These are phyloP conservation scores for Yponomeuta malinellus DNA, from an alignment of 2,888 invertebrate genomes.

Conservation along the genomic window DNA sequence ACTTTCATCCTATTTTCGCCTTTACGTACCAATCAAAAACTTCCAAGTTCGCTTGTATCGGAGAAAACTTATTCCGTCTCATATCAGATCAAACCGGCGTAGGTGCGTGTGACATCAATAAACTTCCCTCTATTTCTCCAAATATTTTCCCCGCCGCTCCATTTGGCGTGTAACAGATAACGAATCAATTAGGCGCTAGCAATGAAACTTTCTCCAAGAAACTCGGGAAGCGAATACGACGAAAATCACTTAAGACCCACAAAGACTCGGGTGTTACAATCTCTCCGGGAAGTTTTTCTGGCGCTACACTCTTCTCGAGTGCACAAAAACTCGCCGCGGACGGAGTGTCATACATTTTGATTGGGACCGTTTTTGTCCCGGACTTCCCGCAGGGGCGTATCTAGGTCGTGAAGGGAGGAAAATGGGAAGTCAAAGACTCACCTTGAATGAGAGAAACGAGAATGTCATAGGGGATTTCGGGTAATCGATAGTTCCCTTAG, in stretches of 20 bases:
- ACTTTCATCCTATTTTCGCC: too few species aligned
- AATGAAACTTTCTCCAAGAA: conserved; percentile 43
- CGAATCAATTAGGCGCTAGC: conserved; percentile 52
- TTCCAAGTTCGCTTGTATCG: too few species aligned
- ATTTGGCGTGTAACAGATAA: conserved; percentile 27
- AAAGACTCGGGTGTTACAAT: conserved; percentile 41
- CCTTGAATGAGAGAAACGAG: too few species aligned
- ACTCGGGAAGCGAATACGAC: conserved; percentile 49
- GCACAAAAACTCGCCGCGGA: conserved; percentile 26
- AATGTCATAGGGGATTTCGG: too few species aligned
- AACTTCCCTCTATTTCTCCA: not conserved
- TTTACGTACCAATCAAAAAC: too few species aligned
- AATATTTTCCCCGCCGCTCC: not conserved
- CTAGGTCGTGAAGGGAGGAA: not conserved
- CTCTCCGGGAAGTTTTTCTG: conserved; percentile 45
- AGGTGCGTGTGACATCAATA: not conserved
- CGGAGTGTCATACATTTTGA: conserved; percentile 66
- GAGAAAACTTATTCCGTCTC: too few species aligned
- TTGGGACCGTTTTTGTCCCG: conserved; percentile 48
- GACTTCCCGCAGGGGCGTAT: not conserved
- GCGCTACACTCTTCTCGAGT: conserved; percentile 30
- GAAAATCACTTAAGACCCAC: conserved; percentile 32
- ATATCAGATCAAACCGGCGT: not conserved
- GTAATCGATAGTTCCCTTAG: too few species aligned
- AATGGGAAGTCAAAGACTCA: too few species aligned